Conservation (phyloP, 2,113 vertebrate genomes). For the Xiphias gladius region DNA sequence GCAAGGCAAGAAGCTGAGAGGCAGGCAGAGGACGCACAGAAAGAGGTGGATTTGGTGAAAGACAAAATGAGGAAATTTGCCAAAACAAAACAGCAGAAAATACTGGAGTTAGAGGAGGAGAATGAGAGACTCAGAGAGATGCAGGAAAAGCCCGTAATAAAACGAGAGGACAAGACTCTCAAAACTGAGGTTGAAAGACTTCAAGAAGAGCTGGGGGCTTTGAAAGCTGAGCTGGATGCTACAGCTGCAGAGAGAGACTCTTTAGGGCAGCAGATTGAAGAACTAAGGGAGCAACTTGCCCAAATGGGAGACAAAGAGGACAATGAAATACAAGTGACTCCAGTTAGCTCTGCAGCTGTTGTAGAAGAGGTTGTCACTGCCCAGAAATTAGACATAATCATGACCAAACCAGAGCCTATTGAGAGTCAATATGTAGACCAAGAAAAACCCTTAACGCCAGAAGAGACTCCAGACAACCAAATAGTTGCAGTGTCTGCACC, state of each 20-base stretch:
- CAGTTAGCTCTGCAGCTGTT: slow-evolving; percentile 9
- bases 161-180: slow-evolving; percentile 59
- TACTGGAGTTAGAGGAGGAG: slow-evolving; percentile 95
- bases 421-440: slow-evolving; percentile 37
- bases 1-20: slow-evolving; percentile 86
- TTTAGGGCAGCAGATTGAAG: slow-evolving; percentile 68
- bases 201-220: slow-evolving; percentile 61
- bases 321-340: slow-evolving; percentile 22
- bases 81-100: slow-evolving; percentile 97
- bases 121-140: slow-evolving; percentile 88
- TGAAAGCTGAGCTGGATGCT: slow-evolving; percentile 73
- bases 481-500: slow-evolving; percentile 15
- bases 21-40: slow-evolving; percentile 87
- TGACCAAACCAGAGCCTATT: slow-evolving; percentile 40
- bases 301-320: slow-evolving; percentile 69
- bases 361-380: slow-evolving; percentile 65
- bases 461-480: slow-evolving; percentile 18
- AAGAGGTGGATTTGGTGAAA: slow-evolving; percentile 90
- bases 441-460: not conserved
- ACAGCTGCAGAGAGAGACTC: slow-evolving; percentile 68
- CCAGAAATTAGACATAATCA: slow-evolving; percentile 53
- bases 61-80: slow-evolving; percentile 98
- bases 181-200: slow-evolving; percentile 70
- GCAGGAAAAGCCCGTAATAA: slow-evolving; percentile 62
- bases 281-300: slow-evolving; percentile 78